Percentiles rank a stretch among this genome's conserved stretches.
These are phyloP conservation scores for Choloepus hoffmanni DNA, from an alignment of 2,113 vertebrate genomes.

Conservation along the genomic window DNA sequence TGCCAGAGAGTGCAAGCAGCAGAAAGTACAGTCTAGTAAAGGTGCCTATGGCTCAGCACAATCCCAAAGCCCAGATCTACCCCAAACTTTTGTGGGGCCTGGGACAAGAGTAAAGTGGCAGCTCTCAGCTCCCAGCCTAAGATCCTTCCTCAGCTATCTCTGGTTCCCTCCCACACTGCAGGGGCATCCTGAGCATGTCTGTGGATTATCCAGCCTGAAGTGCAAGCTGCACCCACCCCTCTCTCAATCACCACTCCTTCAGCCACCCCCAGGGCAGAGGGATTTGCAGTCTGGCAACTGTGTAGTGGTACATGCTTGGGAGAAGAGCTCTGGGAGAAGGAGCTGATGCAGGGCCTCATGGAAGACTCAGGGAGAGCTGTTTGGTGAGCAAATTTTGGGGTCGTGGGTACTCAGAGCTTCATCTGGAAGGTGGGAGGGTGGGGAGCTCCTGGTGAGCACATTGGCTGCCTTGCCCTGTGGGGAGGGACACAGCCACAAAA, in stretches of 20 bases:
- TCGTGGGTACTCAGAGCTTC: not conserved
- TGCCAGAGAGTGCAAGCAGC: not conserved
- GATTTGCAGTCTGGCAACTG: not conserved
- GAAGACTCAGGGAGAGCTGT: not conserved
- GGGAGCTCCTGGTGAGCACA: not conserved
- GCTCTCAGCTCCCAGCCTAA: not conserved
- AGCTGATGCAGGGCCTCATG: not conserved
- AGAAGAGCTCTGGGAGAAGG: not conserved
- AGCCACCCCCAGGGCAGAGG: too few species aligned
- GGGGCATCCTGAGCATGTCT: not conserved
- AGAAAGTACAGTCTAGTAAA: not conserved
- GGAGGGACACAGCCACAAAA: not conserved
- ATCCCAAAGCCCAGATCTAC: fast-evolving
- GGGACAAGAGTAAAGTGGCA: not conserved
- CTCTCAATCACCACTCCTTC: not conserved
- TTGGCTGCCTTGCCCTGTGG: too few species aligned
- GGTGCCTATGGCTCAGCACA: not conserved
- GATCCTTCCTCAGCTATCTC: fast-evolving
- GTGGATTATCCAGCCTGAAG: not conserved
- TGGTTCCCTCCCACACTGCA: too few species aligned
- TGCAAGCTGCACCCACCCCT: not conserved
- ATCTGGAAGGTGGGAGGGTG: not conserved
- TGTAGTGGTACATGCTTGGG: fast-evolving
- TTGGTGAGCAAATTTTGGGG: not conserved
- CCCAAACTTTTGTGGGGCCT: not conserved